Base-by-base conservation (phyloP, 2,888 invertebrate species). In the Hypercompe scribonia region DNA sequence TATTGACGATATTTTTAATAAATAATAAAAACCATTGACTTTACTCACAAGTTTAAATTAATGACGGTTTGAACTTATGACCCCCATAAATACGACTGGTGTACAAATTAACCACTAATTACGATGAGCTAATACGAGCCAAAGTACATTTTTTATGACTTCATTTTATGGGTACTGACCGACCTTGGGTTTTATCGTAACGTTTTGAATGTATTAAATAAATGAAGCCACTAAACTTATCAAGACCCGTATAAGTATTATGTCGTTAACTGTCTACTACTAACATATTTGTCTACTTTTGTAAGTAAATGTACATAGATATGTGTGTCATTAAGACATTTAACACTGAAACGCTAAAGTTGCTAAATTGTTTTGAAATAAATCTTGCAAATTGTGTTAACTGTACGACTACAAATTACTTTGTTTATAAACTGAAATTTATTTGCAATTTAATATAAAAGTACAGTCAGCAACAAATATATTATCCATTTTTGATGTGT, bases 291-390 rank as follows among this genome's bases (percentile, higher is more conserved):
- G 21, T 67, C 21, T n/a, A 24, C 50, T 54, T 54, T n/a, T 36
- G 54, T 33, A 58, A 8, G 58, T 36, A 39, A 39, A 18, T 39
- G 39, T 61, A 61, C 68, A 28, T 63, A 64, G 15, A 24, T 74
- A 74, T 69, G 64, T 80, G 58, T 78, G 77, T 75, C 75, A 76
- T 75, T 73, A 64, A 61, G 69, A 42, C 70, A 77, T 58, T 84
- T 78, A 77, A 70, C 79, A 64, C 65, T 11, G 68, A 84, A 70
- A 73, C 71, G 77, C 70, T 78, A 78, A 82, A 72, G 34, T 78
- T 74, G 65, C 70, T 28, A 61, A 72, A 84, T 68, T 31, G 70
- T 84, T 77, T 82, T 70, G 80, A 66, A 84, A 81, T 58, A 70
- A 31, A 28, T 24, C 69, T 76, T 39, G 70, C 68, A 63, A 73